Evolutionary conservation across 2,888 invertebrate species (phyloP).

Genomic region (Flexamia atlantica): DNA sequence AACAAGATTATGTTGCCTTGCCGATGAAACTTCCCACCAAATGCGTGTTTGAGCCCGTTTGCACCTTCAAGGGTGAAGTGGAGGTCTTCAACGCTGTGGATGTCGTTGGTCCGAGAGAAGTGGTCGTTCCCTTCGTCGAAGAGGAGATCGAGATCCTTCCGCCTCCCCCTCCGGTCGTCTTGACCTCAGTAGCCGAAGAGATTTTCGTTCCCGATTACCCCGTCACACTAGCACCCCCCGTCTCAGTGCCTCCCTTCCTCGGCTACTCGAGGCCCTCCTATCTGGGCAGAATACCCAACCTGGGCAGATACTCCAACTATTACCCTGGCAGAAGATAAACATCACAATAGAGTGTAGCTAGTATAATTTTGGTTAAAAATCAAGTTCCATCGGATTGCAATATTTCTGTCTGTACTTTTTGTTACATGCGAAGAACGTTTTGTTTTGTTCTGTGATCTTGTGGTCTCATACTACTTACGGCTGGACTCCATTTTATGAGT

Average conservation of each 20-base stretch:
- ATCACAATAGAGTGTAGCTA: slow-evolving; percentile 11
- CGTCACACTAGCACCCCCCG: slow-evolving; percentile 37
- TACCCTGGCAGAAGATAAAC: slow-evolving; percentile 35
- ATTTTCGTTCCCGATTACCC: slow-evolving; percentile 22
- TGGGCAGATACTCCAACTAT: slow-evolving; percentile 38
- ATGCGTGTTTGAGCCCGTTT: slow-evolving; percentile 50
- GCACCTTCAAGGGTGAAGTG: slow-evolving; percentile 50
- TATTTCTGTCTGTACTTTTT: neutral
- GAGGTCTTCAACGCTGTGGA: slow-evolving; percentile 36
- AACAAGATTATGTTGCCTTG: slow-evolving; percentile 52
- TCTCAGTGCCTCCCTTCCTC: slow-evolving; percentile 38
- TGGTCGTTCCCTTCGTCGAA: slow-evolving; percentile 28
- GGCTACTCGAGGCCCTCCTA: slow-evolving; percentile 25
- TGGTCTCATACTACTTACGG: slow-evolving; percentile 3
- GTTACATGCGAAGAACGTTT: neutral
- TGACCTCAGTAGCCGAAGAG: slow-evolving; percentile 24
- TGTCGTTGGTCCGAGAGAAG: slow-evolving; percentile 32
- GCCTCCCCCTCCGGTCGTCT: slow-evolving; percentile 16
- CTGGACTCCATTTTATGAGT: slow-evolving; percentile 27
- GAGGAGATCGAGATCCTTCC: neutral
- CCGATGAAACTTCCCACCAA: slow-evolving; percentile 45
- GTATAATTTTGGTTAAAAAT: slow-evolving; percentile 32
- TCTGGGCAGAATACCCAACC: slow-evolving; percentile 25
- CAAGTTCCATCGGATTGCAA: slow-evolving; percentile 14
- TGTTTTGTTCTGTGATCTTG: neutral